phyloP scores from a whole-genome alignment of 1,140 invertebrate species.

The Hycleus phaleratus region DNA sequence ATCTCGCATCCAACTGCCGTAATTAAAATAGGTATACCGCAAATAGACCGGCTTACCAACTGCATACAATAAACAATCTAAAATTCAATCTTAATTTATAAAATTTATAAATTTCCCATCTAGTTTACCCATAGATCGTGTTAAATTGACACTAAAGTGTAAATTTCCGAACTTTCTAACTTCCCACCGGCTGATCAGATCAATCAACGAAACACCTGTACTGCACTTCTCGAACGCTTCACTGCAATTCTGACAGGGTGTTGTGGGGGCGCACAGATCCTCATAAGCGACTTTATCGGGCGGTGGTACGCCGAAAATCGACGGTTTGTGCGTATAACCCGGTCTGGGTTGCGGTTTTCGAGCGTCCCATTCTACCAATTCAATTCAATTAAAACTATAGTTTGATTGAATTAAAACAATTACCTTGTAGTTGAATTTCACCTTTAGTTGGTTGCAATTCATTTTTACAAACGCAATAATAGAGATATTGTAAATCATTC shows the following conservation, averaged over 20 bases:
- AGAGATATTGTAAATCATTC: conserved; percentile 59
- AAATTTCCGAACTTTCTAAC: conserved; percentile 46
- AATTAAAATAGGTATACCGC: conserved; percentile 62
- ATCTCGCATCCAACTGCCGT: conserved; percentile 83
- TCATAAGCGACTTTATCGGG: conserved; percentile 47
- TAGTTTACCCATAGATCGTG: conserved; percentile 43
- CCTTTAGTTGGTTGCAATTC: conserved; percentile 69
- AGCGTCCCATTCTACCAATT: conserved; percentile 43
- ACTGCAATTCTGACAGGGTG: conserved; percentile 52
- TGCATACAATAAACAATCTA: conserved; percentile 80
- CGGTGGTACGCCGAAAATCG: conserved; percentile 48
- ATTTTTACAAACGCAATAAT: conserved; percentile 79
- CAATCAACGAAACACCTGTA: conserved; percentile 48
- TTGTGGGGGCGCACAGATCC: conserved; percentile 54
- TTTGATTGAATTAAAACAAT: not conserved
- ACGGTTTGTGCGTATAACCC: not conserved
- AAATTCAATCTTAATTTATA: conserved; percentile 29
- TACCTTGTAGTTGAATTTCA: conserved; percentile 65
- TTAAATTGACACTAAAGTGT: conserved; percentile 12
- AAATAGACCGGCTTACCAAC: conserved; percentile 89
- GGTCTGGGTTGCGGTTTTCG: conserved; percentile 37
- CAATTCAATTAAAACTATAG: not conserved
- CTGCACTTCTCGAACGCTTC: conserved; percentile 41
- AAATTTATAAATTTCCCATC: conserved; percentile 23
- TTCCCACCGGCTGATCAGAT: conserved; percentile 49